These are phyloP conservation scores for Prenolepis imparis DNA, from an alignment of 2,888 invertebrate species.

Conservation along the genomic window DNA sequence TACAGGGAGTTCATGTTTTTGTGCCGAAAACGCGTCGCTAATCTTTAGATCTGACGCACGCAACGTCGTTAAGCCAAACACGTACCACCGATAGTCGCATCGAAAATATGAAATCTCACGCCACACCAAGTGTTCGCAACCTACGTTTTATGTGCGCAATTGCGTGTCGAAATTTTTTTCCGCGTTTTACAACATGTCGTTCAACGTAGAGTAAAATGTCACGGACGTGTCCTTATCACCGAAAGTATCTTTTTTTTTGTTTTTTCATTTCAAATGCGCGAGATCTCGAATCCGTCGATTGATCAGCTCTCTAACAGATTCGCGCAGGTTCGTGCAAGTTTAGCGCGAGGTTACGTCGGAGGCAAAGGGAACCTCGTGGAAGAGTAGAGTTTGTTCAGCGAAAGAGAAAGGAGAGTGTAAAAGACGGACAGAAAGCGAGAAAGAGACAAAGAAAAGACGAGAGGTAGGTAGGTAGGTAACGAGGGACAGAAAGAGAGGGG, in stretches of 20 bases:
- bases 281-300: background rate
- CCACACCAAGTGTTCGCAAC: background rate
- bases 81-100: background rate
- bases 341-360: conserved; percentile 66
- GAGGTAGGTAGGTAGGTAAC: conserved; percentile 44
- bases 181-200: background rate
- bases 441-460: conserved; percentile 27
- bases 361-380: conserved; percentile 69
- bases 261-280: background rate
- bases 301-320: background rate
- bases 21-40: background rate
- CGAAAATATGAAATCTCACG: conserved; percentile 21
- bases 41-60: conserved; percentile 15
- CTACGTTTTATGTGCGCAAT: conserved; percentile 10
- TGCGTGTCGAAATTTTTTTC: conserved; percentile 24
- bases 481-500: conserved; percentile 65
- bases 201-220: conserved; percentile 14
- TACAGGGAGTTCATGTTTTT: background rate
- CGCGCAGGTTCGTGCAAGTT: conserved; percentile 63
- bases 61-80: background rate
- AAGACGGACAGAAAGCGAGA: conserved; percentile 36
- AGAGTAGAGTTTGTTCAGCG: conserved; percentile 70
- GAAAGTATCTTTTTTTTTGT: conserved; percentile 19
- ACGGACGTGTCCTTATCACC: background rate
- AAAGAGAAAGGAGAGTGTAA: conserved; percentile 75